These are phyloP conservation scores for Cheumatopsyche charites DNA, from an alignment of 1,140 invertebrate genomes.

Conservation along the genomic window DNA sequence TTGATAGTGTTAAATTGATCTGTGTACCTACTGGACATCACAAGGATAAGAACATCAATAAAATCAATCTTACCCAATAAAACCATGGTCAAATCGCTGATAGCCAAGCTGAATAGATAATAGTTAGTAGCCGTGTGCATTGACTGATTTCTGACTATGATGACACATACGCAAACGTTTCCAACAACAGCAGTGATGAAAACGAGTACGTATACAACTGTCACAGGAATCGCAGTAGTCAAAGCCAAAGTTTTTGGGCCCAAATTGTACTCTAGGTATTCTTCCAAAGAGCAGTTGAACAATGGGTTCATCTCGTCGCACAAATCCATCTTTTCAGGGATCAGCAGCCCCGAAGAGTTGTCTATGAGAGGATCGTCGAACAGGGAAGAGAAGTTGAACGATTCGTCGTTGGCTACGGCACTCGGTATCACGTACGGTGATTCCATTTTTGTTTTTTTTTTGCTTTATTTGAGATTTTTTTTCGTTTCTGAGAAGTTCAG, in stretches of 20 bases:
- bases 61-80: slow-evolving; percentile 68
- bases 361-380: background rate
- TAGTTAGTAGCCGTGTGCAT: slow-evolving; percentile 91
- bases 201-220: slow-evolving; percentile 77
- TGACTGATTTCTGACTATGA: slow-evolving; percentile 81
- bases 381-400: too few species aligned
- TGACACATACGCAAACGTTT: slow-evolving; percentile 86
- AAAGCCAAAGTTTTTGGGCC: slow-evolving; percentile 61
- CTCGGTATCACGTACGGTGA: slow-evolving; percentile 4
- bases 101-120: slow-evolving; percentile 87
- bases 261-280: slow-evolving; percentile 59
- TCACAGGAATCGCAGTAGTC: slow-evolving; percentile 65
- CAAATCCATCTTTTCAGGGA: slow-evolving; percentile 16
- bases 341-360: background rate
- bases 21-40: background rate
- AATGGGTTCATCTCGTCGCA: slow-evolving; percentile 40
- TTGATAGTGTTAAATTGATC: background rate
- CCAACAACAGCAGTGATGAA: slow-evolving; percentile 87
- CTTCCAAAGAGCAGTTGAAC: slow-evolving; percentile 62
- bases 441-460: background rate
- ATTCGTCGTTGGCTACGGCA: background rate
- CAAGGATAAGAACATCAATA: background rate
- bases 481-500: background rate
- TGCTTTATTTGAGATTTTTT: background rate
- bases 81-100: slow-evolving; percentile 77